Evolutionary conservation across 2,888 invertebrate species (phyloP).

Genomic region (Pegoplata infirma): DNA sequence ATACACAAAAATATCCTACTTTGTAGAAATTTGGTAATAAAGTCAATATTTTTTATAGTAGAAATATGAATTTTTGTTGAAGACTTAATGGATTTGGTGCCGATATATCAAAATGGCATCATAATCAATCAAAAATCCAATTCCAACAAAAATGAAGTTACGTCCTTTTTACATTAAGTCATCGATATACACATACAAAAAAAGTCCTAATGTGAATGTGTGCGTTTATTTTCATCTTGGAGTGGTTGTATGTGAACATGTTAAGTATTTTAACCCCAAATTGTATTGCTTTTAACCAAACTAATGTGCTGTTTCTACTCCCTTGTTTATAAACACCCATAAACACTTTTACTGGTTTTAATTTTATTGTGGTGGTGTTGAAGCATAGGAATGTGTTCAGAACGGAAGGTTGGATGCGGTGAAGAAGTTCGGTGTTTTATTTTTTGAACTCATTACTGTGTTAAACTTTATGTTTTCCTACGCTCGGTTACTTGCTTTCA

Average conservation of each 20-base stretch:
- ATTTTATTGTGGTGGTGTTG: conserved; percentile 15
- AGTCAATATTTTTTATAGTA: no score
- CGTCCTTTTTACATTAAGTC: no score
- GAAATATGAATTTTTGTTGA: no score
- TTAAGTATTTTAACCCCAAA: conserved; percentile 54
- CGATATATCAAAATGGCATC: no score
- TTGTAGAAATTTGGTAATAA: no score
- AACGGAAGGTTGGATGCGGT: neutral
- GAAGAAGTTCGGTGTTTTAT: neutral
- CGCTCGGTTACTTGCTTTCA: conserved; percentile 34
- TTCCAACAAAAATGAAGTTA: no score
- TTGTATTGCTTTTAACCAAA: conserved; percentile 39
- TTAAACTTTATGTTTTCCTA: conserved; percentile 19
- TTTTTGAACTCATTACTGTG: conserved; percentile 37
- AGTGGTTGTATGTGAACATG: conserved; percentile 10
- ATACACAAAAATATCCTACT: no score
- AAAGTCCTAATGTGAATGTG: no score
- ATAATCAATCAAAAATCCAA: no score
- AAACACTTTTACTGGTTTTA: conserved; percentile 35
- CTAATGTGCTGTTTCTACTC: conserved; percentile 13
- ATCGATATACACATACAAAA: neutral
- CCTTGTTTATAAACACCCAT: conserved; percentile 27
- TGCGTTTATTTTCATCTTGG: neutral
- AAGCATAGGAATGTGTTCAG: neutral
- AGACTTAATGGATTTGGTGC: no score